Conservation (phyloP, 2,888 invertebrate species). For the Epicampocera succincta region DNA sequence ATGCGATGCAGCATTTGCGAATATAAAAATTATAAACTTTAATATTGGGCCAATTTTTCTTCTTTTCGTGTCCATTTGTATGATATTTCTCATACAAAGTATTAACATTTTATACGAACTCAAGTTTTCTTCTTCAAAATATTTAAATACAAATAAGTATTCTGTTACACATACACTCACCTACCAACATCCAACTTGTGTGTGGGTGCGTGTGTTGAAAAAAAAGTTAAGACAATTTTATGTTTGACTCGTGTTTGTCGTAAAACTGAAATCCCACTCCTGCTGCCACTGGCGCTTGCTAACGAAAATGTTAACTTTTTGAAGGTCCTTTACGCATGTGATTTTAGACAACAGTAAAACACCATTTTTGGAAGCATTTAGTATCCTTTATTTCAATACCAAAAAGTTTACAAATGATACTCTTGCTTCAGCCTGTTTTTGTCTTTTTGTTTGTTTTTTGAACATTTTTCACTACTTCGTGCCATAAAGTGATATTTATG, state of each 20-base stretch:
- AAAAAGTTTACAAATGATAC: neutral
- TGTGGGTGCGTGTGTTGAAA: constrained; percentile 58
- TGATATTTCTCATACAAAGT: neutral
- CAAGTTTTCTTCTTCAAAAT: neutral
- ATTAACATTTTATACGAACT: constrained; percentile 1
- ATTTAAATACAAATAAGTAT: constrained; percentile 21
- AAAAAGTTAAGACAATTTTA: constrained; percentile 58
- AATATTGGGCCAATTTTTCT: too few relatives aligned
- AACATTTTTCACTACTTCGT: constrained; percentile 56
- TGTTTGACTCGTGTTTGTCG: constrained; percentile 68
- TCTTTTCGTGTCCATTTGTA: too few relatives aligned
- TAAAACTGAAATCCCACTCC: constrained; percentile 65
- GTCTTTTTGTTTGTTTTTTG: constrained; percentile 13
- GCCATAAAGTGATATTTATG: constrained; percentile 69
- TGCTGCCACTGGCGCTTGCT: constrained; percentile 23
- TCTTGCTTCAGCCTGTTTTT: constrained; percentile 8
- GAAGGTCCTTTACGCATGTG: constrained; percentile 58
- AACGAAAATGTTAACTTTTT: constrained; percentile 42
- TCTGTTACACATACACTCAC: neutral
- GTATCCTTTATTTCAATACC: constrained; percentile 52
- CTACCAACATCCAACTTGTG: neutral
- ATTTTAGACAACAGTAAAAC: constrained; percentile 36
- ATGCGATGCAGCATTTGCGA: too few relatives aligned
- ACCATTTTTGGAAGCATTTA: constrained; percentile 48
- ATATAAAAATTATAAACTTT: too few relatives aligned